Percentiles rank a stretch among this genome's conserved stretches.
phyloP scores from a whole-genome alignment of 2,113 vertebrate genomes.

The Tragelaphus buxtoni region DNA sequence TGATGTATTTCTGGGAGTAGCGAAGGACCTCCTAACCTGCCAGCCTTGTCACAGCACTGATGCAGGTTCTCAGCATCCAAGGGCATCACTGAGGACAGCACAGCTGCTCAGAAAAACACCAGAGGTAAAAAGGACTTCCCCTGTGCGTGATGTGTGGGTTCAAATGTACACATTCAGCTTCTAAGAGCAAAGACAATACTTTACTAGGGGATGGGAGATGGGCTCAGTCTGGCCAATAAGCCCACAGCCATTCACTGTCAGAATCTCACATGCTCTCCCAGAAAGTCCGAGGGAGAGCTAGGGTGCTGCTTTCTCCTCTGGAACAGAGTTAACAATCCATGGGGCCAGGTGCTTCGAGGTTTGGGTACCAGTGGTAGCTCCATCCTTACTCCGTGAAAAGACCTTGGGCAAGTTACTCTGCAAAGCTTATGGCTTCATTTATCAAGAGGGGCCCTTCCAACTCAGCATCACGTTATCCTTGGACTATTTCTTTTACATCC shows the following conservation, averaged over 20 bases:
- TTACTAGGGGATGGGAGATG: background rate
- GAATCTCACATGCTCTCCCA: background rate
- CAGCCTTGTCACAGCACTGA: background rate
- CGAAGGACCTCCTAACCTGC: background rate
- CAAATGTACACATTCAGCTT: background rate
- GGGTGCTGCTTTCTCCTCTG: background rate
- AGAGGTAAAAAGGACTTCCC: background rate
- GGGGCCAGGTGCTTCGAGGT: background rate
- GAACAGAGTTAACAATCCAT: background rate
- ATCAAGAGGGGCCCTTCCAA: background rate
- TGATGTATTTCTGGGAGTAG: background rate
- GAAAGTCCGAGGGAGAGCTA: background rate
- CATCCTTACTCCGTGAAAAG: background rate
- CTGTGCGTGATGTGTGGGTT: background rate
- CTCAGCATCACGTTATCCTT: background rate
- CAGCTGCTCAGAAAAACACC: background rate
- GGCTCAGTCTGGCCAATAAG: background rate
- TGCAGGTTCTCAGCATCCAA: background rate
- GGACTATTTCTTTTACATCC: background rate
- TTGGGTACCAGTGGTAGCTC: background rate
- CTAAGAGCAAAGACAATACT: background rate
- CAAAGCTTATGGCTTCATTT: background rate
- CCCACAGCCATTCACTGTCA: background rate
- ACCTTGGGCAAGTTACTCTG: background rate
- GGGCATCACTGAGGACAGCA: background rate